Evolutionary conservation across 2,797 vertebrate species (phyloP).

Genomic region (Lepus oiostolus): DNA sequence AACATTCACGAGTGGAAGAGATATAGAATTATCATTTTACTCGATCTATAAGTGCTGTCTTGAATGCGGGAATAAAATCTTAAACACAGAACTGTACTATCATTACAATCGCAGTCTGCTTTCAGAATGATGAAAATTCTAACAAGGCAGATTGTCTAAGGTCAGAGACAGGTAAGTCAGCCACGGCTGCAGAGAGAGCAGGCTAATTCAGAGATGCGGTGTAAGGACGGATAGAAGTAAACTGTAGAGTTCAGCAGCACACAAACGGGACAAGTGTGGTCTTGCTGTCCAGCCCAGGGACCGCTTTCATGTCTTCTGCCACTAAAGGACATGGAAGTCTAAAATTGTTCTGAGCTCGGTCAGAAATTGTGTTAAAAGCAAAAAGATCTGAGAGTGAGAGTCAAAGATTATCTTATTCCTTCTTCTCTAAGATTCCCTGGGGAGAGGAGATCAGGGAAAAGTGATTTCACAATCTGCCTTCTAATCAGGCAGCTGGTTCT

Average conservation of each 20-base stretch:
- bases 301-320: slow-evolving; percentile 14
- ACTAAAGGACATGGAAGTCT: slow-evolving; percentile 36
- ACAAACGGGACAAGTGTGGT: not conserved
- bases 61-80: slow-evolving; percentile 23
- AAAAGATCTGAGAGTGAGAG: slow-evolving; percentile 14
- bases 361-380: slow-evolving; percentile 42
- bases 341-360: slow-evolving; percentile 2
- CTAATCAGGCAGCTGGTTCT: not conserved
- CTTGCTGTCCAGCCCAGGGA: not conserved
- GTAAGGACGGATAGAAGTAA: not conserved
- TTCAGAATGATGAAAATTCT: slow-evolving; percentile 43
- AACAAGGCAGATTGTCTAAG: slow-evolving; percentile 9
- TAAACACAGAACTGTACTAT: not conserved
- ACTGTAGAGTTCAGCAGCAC: not conserved
- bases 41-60: not conserved
- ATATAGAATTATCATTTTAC: slow-evolving; percentile 17
- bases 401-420: slow-evolving; percentile 50
- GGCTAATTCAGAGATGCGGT: not conserved
- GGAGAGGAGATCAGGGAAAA: not conserved
- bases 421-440: slow-evolving; percentile 15
- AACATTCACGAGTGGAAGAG: not conserved
- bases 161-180: not conserved
- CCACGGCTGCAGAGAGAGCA: not conserved
- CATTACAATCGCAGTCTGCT: slow-evolving; percentile 28
- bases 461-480: slow-evolving; percentile 2